Percentiles rank a stretch among this genome's conserved stretches.
phyloP scores from a whole-genome alignment of 2,888 invertebrate species.

The Hirtodrosophila histrioides region DNA sequence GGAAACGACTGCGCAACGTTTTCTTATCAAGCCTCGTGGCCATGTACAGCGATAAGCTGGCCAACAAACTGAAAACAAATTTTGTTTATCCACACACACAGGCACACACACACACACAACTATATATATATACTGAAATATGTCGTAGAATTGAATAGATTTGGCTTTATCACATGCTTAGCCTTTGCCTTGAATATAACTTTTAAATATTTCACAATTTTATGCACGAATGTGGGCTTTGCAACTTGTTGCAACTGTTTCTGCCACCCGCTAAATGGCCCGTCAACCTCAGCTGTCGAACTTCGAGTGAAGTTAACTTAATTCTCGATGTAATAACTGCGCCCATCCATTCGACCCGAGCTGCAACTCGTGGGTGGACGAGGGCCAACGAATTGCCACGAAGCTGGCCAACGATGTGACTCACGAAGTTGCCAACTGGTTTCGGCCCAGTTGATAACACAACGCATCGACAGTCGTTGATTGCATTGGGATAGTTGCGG shows the following conservation, averaged over 20 bases:
- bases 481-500: constrained; percentile 6
- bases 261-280: constrained; percentile 18
- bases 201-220: constrained; percentile 20
- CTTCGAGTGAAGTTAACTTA: constrained; percentile 44
- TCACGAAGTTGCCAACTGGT: constrained; percentile 45
- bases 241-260: constrained; percentile 50
- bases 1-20: constrained; percentile 48
- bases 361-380: constrained; percentile 46
- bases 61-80: constrained; percentile 26
- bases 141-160: constrained; percentile 22
- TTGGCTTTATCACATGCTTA: constrained; percentile 32
- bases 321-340: constrained; percentile 9
- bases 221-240: neutral
- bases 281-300: constrained; percentile 47
- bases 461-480: constrained; percentile 7
- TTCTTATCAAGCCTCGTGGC: constrained; percentile 55
- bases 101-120: constrained; percentile 12
- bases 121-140: constrained; percentile 15
- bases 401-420: constrained; percentile 15
- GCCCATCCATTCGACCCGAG: constrained; percentile 39
- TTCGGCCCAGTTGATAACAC: constrained; percentile 49
- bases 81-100: constrained; percentile 55
- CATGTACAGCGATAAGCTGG: constrained; percentile 46
- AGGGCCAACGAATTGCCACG: constrained; percentile 39
- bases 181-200: constrained; percentile 7